phyloP scores from a whole-genome alignment of 35 echinoderm and acorn worm genomes.

The Lytechinus pictus region DNA sequence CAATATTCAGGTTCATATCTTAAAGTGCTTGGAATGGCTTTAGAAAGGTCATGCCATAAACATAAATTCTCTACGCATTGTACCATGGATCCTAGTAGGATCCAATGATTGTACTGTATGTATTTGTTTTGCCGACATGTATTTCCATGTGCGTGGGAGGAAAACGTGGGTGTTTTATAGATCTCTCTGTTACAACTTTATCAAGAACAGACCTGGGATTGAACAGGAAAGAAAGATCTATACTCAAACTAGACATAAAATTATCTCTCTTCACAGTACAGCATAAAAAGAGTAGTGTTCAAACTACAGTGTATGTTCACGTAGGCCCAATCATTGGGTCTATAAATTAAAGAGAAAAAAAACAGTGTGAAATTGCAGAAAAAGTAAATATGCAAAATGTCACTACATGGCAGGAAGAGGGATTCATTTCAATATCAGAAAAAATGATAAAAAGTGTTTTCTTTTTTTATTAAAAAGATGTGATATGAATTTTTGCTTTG shows the following conservation, averaged over 20 bases:
- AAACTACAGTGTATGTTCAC: background rate
- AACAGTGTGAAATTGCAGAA: too few species aligned
- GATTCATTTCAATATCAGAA: too few species aligned
- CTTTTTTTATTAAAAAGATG: too few species aligned
- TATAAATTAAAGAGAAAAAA: too few species aligned
- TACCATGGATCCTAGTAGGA: background rate
- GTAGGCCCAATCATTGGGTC: too few species aligned
- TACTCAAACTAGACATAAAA: background rate
- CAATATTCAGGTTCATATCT: background rate
- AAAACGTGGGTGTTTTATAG: background rate
- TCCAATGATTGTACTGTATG: background rate
- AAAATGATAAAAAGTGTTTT: too few species aligned
- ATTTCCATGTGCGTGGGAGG: background rate
- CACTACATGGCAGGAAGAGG: too few species aligned
- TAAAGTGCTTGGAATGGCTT: slow-evolving; percentile 10
- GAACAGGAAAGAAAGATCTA: background rate
- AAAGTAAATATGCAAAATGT: too few species aligned
- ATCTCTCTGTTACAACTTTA: background rate
- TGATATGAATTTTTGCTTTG: too few species aligned
- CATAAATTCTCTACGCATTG: background rate
- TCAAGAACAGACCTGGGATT: background rate
- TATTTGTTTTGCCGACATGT: background rate
- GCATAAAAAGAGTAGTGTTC: background rate
- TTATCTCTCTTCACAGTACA: background rate
- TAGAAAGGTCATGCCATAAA: slow-evolving; percentile 1